These are phyloP conservation scores for Rostratula benghalensis DNA, from an alignment of 2,113 vertebrate genomes.

Conservation along the genomic window DNA sequence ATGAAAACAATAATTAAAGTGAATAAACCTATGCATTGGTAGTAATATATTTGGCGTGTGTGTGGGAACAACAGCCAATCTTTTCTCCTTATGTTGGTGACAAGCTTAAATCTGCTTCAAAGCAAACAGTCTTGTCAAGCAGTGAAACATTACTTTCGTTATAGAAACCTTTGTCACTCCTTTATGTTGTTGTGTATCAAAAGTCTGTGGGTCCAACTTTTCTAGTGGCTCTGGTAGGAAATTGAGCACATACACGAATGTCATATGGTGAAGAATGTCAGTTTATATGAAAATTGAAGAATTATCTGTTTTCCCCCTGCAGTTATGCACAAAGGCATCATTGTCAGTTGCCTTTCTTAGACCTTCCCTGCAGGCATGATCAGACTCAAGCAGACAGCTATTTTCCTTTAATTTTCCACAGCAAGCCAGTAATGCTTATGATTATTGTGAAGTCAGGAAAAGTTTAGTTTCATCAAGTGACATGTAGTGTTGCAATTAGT, in stretches of 20 bases:
- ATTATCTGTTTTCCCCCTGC: conserved; percentile 18
- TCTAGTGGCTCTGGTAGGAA: background rate
- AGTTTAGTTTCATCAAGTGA: conserved; percentile 81
- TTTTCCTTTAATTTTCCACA: conserved; percentile 82
- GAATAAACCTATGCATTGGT: conserved; percentile 56
- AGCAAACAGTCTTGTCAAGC: conserved; percentile 53
- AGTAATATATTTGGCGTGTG: conserved; percentile 17
- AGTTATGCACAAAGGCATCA: conserved; percentile 76
- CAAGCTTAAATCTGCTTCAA: conserved; percentile 61
- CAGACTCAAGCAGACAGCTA: conserved; percentile 77
- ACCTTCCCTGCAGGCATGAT: conserved; percentile 78
- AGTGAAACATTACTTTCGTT: conserved; percentile 54
- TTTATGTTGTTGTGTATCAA: conserved; percentile 17
- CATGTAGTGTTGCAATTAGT: conserved; percentile 80
- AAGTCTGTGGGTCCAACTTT: conserved; percentile 49
- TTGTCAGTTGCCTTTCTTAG: conserved; percentile 72
- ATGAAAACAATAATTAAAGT: conserved; percentile 74
- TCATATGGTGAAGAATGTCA: conserved; percentile 37
- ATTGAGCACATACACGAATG: background rate
- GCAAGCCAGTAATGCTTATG: conserved; percentile 81
- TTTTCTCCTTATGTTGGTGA: conserved; percentile 50
- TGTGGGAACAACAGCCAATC: conserved; percentile 39
- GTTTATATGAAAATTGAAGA: conserved; percentile 69
- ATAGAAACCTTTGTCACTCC: conserved; percentile 7
- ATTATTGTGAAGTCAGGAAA: conserved; percentile 83